These are phyloP conservation scores for Takifugu bimaculatus DNA, from an alignment of 2,113 vertebrate species.

Conservation along the genomic window DNA sequence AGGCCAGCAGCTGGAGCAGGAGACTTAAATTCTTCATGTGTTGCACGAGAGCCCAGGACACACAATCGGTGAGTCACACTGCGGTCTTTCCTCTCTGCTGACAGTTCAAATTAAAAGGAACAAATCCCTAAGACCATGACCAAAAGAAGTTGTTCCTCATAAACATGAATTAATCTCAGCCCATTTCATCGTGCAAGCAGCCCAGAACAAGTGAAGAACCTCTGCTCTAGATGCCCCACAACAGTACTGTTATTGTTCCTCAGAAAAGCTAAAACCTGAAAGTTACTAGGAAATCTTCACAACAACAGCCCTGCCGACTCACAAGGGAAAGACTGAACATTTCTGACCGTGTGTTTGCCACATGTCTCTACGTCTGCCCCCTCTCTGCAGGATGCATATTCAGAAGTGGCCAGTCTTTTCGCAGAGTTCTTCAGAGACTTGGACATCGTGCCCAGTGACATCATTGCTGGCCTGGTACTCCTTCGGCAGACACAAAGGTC, in stretches of 20 bases:
- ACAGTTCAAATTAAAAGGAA: neutral
- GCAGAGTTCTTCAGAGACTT: slow-evolving; percentile 98
- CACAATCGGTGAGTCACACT: slow-evolving; percentile 87
- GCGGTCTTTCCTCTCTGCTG: slow-evolving; percentile 4
- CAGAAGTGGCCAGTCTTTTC: slow-evolving; percentile 98
- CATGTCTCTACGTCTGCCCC: slow-evolving; percentile 1
- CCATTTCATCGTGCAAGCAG: no score
- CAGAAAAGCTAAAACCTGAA: no score
- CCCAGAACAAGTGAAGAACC: no score
- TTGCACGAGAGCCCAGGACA: slow-evolving; percentile 95
- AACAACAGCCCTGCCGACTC: no score
- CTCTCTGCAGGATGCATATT: slow-evolving; percentile 88
- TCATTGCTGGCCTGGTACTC: slow-evolving; percentile 94
- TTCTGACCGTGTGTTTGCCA: neutral
- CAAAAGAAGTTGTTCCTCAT: no score
- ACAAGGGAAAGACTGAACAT: no score
- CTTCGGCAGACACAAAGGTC: slow-evolving; percentile 92
- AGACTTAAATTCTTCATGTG: slow-evolving; percentile 96
- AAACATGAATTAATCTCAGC: no score
- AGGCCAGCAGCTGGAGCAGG: slow-evolving; percentile 97
- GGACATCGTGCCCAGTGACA: slow-evolving; percentile 97
- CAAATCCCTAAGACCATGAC: no score
- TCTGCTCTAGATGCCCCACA: no score
- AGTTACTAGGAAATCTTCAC: no score
- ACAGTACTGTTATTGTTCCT: no score